phyloP scores from a whole-genome alignment of 2,113 vertebrate genomes.

The Mormyrus lacerda region DNA sequence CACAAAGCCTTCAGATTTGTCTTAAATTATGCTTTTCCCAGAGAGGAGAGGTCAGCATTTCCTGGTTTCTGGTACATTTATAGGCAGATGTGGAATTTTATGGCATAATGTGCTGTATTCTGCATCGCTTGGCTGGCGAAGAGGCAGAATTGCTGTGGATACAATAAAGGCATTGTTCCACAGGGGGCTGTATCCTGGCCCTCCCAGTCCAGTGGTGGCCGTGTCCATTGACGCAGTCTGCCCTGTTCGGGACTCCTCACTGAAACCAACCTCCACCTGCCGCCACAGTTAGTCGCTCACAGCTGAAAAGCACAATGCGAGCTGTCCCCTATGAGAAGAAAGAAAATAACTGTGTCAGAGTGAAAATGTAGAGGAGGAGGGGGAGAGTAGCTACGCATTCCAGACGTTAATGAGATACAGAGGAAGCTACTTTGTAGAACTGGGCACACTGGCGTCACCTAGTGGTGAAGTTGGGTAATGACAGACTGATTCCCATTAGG shows the following conservation, averaged over 20 bases:
- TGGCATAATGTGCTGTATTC: slow-evolving; percentile 24
- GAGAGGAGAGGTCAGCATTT: slow-evolving; percentile 9
- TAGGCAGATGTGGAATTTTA: slow-evolving; percentile 17
- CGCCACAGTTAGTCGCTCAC: background rate
- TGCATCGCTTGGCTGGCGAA: slow-evolving; percentile 26
- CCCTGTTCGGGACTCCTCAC: background rate
- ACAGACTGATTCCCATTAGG: background rate
- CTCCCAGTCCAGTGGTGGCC: slow-evolving; percentile 15
- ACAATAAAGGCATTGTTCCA: slow-evolving; percentile 42
- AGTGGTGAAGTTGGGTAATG: background rate
- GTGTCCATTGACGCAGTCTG: background rate
- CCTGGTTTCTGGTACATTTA: slow-evolving; percentile 5
- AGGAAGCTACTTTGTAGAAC: background rate
- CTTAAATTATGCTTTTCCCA: slow-evolving; percentile 14
- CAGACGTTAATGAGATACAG: background rate
- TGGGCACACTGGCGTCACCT: background rate
- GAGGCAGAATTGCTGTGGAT: slow-evolving; percentile 28
- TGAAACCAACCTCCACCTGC: background rate
- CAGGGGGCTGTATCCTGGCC: slow-evolving; percentile 20
- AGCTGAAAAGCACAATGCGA: background rate
- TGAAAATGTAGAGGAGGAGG: background rate
- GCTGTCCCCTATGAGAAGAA: background rate
- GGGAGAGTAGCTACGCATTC: background rate
- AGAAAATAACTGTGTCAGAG: background rate
- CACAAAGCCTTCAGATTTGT: slow-evolving; percentile 11